Conservation (phyloP, 2,797 vertebrate genomes). For the Helarctos malayanus region DNA sequence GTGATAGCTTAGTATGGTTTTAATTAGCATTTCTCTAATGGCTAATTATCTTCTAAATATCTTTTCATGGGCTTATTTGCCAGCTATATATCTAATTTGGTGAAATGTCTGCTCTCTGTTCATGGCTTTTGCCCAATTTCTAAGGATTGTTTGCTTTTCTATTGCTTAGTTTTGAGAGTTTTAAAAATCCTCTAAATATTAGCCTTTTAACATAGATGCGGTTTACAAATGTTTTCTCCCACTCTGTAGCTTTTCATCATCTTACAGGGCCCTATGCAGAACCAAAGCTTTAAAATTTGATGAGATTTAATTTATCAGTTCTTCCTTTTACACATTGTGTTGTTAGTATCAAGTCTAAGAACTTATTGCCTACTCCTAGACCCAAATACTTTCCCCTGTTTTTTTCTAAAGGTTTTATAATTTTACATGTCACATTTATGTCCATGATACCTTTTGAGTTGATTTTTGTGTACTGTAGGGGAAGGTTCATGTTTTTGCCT, state of each 20-base stretch:
- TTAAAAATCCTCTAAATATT: background rate
- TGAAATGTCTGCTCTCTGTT: background rate
- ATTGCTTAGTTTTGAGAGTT: background rate
- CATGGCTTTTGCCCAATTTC: background rate
- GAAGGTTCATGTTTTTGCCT: background rate
- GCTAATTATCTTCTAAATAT: background rate
- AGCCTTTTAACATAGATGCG: background rate
- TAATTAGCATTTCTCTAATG: background rate
- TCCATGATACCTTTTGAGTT: background rate
- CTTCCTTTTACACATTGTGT: background rate
- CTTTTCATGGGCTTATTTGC: background rate
- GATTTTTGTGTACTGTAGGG: background rate
- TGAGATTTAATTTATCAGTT: background rate
- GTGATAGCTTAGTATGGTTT: background rate
- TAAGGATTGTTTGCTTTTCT: background rate
- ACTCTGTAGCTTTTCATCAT: background rate
- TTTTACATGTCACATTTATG: background rate
- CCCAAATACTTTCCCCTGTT: background rate
- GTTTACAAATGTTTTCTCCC: background rate
- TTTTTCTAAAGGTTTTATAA: background rate
- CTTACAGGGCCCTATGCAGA: background rate
- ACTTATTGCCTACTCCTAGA: background rate
- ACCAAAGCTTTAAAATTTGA: background rate
- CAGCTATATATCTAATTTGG: background rate
- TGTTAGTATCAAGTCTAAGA: background rate